Evolutionary conservation across 2,888 invertebrate genomes (phyloP).

Genomic region (Sisyra nigra): DNA sequence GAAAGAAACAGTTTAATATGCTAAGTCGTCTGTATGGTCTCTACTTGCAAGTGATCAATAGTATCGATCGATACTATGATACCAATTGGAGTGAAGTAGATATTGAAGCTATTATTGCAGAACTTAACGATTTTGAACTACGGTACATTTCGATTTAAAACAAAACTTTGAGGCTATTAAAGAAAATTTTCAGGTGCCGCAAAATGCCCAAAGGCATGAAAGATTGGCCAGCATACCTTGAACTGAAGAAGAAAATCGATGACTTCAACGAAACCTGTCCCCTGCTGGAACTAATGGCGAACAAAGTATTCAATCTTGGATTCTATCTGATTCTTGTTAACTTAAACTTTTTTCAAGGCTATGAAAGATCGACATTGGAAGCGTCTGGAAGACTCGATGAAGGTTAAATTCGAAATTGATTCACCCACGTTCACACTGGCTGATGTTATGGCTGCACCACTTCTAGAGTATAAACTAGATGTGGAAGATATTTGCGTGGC

Average conservation of each 20-base stretch:
- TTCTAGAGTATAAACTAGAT: slow-evolving; percentile 68
- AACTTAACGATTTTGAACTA: slow-evolving; percentile 68
- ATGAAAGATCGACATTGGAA: slow-evolving; percentile 39
- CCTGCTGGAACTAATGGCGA: slow-evolving; percentile 72
- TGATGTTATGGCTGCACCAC: slow-evolving; percentile 70
- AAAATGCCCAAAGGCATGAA: slow-evolving; percentile 72
- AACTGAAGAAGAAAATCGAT: slow-evolving; percentile 75
- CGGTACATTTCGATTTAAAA: slow-evolving; percentile 30
- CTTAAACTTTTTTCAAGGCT: slow-evolving; percentile 18
- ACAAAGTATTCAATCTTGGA: slow-evolving; percentile 33
- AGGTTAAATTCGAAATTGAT: slow-evolving; percentile 59
- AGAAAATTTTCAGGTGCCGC: slow-evolving; percentile 42
- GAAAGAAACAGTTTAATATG: slow-evolving; percentile 71
- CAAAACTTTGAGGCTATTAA: neutral
- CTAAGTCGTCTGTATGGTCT: slow-evolving; percentile 65
- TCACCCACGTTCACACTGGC: slow-evolving; percentile 65
- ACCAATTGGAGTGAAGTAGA: slow-evolving; percentile 72
- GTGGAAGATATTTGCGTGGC: slow-evolving; percentile 84
- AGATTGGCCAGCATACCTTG: slow-evolving; percentile 76
- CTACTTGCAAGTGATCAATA: slow-evolving; percentile 70
- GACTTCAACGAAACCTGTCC: slow-evolving; percentile 83
- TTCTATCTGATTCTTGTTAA: neutral
- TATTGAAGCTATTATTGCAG: slow-evolving; percentile 62
- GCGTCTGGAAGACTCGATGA: slow-evolving; percentile 37
- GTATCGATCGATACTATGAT: slow-evolving; percentile 74